Conservation (phyloP, 2,113 vertebrate species). For the Glareola pratincola region DNA sequence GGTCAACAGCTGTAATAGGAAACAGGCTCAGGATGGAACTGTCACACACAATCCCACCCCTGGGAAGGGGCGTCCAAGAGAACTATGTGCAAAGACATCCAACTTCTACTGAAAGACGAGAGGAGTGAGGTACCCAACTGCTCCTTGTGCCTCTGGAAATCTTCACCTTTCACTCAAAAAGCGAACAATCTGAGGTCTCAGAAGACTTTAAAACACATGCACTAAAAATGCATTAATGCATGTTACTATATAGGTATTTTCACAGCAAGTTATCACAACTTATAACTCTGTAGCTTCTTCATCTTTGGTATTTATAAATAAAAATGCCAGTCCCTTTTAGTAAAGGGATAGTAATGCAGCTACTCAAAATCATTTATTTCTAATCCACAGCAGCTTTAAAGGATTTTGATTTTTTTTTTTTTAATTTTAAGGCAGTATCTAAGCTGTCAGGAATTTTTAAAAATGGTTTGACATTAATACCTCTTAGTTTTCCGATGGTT, state of each 20-base stretch:
- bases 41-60: background rate
- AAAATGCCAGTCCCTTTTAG: slow-evolving; percentile 24
- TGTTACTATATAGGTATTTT: background rate
- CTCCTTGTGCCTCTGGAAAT: background rate
- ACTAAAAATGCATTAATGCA: background rate
- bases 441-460: background rate
- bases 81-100: background rate
- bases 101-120: background rate
- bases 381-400: background rate
- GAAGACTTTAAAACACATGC: background rate
- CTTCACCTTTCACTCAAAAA: background rate
- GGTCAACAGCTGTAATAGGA: background rate
- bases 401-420: background rate
- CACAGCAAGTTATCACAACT: background rate
- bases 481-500: background rate
- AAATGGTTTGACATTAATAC: background rate
- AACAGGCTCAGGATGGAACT: background rate
- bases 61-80: background rate
- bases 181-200: background rate
- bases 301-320: slow-evolving; percentile 51
- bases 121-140: background rate
- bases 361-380: background rate
- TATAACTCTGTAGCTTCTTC: background rate
- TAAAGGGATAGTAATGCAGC: background rate
- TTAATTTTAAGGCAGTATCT: background rate